These are phyloP conservation scores for Limnephilus lunatus DNA, from an alignment of 2,888 invertebrate genomes.

Conservation along the genomic window DNA sequence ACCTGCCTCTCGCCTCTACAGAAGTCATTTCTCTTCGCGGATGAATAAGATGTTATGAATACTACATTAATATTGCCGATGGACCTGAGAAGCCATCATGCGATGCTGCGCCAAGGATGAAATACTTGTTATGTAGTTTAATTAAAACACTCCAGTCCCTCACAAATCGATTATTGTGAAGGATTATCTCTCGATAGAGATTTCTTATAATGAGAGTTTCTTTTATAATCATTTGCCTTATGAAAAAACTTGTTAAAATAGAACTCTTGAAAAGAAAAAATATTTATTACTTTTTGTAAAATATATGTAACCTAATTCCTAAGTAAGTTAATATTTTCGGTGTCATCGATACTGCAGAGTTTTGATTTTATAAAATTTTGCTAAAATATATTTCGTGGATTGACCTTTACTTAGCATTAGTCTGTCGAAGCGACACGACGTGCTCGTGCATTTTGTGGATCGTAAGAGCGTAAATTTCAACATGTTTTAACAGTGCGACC, in stretches of 20 bases:
- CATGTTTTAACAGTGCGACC: too few species aligned
- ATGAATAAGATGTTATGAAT: conserved; percentile 54
- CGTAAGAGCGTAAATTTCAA: too few species aligned
- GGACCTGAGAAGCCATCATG: background rate
- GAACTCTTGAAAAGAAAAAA: too few species aligned
- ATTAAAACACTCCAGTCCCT: conserved; percentile 29
- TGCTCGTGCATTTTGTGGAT: too few species aligned
- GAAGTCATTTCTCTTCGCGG: conserved; percentile 61
- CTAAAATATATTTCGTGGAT: too few species aligned
- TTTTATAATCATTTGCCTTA: background rate
- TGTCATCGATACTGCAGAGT: too few species aligned
- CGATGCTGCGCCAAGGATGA: conserved; percentile 21
- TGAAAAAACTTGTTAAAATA: background rate
- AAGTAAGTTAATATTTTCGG: too few species aligned
- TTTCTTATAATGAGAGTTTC: background rate
- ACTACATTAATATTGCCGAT: conserved; percentile 43
- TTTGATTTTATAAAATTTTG: too few species aligned
- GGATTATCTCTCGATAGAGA: background rate
- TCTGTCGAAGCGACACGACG: too few species aligned
- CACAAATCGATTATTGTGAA: conserved; percentile 34
- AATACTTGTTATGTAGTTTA: conserved; percentile 34
- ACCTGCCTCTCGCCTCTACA: conserved; percentile 45
- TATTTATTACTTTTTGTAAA: background rate
- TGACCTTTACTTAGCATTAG: too few species aligned
- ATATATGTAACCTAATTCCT: background rate